Conservation (phyloP, 2,888 invertebrate species). For the Philopedon plagiatum region DNA sequence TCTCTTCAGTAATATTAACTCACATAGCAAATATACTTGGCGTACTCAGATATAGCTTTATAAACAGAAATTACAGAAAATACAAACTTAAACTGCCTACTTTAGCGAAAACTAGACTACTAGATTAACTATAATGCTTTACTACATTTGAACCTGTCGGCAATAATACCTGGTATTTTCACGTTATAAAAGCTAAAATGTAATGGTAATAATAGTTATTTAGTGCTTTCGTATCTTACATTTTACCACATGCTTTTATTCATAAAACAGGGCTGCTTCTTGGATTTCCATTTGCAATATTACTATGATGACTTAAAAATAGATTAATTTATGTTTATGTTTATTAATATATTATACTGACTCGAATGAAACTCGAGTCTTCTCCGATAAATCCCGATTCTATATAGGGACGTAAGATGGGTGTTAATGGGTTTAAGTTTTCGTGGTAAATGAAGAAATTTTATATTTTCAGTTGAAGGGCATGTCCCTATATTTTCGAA, state of each 20-base stretch:
- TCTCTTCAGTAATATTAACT: constrained; percentile 2
- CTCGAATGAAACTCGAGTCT: too few relatives aligned
- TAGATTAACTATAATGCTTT: constrained; percentile 4
- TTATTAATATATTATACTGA: too few relatives aligned
- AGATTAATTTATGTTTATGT: too few relatives aligned
- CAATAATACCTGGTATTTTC: constrained; percentile 12
- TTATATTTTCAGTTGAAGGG: too few relatives aligned
- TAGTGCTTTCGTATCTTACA: neutral
- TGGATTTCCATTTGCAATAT: too few relatives aligned
- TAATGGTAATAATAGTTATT: neutral
- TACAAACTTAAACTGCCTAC: constrained; percentile 19
- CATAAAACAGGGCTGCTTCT: too few relatives aligned
- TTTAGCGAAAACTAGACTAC: constrained; percentile 2
- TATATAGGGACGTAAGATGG: too few relatives aligned
- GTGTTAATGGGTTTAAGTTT: too few relatives aligned
- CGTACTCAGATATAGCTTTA: constrained; percentile 1
- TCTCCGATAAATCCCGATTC: too few relatives aligned
- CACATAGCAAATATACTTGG: neutral
- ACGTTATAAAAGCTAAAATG: neutral
- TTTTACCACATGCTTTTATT: neutral
- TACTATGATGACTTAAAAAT: too few relatives aligned
- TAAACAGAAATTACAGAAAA: constrained; percentile 11
- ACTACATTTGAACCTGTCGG: neutral
- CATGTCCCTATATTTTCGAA: too few relatives aligned
- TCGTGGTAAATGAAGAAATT: too few relatives aligned